Evolutionary conservation across 2,113 vertebrate genomes (phyloP), one percentile per base, ranked within the genome.

Genomic region (Bagarius yarrelli): DNA sequence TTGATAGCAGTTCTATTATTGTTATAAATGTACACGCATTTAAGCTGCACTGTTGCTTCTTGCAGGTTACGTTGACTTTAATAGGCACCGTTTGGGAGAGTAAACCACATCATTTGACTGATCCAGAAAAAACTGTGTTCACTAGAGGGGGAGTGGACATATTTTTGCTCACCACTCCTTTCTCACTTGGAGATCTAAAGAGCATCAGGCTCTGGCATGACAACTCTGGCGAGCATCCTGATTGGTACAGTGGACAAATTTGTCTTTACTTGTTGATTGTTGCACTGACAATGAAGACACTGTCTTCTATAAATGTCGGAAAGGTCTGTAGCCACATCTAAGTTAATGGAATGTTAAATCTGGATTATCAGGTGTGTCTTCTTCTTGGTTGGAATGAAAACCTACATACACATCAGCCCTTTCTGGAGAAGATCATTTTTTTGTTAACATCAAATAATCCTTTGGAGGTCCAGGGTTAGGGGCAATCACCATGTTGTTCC

Each of bases 181-280:
- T 97, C 81, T 95, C 96, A 50, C 93, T 98, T 13, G 96, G 97
- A 66, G 93, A 98, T 40, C 90, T 98, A n/a, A 94, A 88, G 85
- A 92, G 92, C 87, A 93, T 98, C 86, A 88, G 96, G 84, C 47
- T 99, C 83, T 98, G 96, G 97, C 97, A 99, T 11, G 95, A 98
- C 88, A 98, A 96, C 91, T 96, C 96, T 0, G 97, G 97, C 80
- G 76, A 88, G 25, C 92, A 86, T 71, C 95, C 96, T 0, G 94
- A 95, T 55, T 98, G 96, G 96, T 98, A 90, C 82, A 27, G 70
- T 72, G 5, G 27, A 55, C 5, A 5, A 16, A 34, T 21, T 50
- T 53, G 16, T 53, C 25, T 27, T 72, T 47, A 6, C 44, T 47
- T 47, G 44, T 47, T 4, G 25, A 44, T 47, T 23, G 8, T 64